phyloP scores from a whole-genome alignment of 2,797 vertebrate genomes.

The Telmatherina bonti region DNA sequence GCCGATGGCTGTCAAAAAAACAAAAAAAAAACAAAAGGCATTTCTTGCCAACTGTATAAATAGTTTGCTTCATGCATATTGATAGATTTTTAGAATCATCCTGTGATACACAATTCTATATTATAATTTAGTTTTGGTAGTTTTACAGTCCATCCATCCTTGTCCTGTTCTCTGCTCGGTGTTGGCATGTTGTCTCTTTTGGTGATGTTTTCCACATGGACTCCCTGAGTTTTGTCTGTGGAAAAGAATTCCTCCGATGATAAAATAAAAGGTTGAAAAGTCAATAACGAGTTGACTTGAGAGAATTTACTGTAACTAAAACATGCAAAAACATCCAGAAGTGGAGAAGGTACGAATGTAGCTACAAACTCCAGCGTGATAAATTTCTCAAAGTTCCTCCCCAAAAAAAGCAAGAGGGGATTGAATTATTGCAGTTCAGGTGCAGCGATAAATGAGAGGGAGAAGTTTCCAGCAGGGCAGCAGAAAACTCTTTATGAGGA shows the following conservation, averaged over 20 bases:
- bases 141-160: too few relatives aligned
- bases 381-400: slow-evolving; percentile 29
- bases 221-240: background rate
- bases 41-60: too few relatives aligned
- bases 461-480: slow-evolving; percentile 20
- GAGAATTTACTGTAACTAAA: background rate
- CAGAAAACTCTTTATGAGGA: slow-evolving; percentile 63
- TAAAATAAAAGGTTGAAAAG: background rate
- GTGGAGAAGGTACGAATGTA: slow-evolving; percentile 48
- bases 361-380: slow-evolving; percentile 33
- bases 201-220: background rate
- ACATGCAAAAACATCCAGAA: slow-evolving; percentile 37
- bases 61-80: too few relatives aligned
- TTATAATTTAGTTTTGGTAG: too few relatives aligned
- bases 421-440: slow-evolving; percentile 44
- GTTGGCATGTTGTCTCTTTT: background rate
- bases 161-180: too few relatives aligned
- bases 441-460: slow-evolving; percentile 25
- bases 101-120: too few relatives aligned
- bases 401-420: slow-evolving; percentile 14
- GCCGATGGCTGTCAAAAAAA: too few relatives aligned
- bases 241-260: too few relatives aligned
- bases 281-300: background rate
- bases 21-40: too few relatives aligned
- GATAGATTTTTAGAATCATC: too few relatives aligned